Evolutionary conservation across 2,797 vertebrate genomes (phyloP).

Genomic region (Pogoniulus pusillus): DNA sequence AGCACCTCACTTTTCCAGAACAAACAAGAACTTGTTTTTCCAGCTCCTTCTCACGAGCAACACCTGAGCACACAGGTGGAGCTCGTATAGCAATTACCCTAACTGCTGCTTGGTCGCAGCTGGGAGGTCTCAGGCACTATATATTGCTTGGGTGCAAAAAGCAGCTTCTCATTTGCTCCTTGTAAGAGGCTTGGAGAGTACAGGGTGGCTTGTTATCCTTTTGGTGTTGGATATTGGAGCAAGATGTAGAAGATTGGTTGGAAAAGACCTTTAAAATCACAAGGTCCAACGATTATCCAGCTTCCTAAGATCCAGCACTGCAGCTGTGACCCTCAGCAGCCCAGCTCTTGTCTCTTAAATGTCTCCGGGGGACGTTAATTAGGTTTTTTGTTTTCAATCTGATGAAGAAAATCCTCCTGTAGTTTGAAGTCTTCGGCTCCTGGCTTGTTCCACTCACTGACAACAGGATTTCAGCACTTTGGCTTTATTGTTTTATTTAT

Average conservation of each 20-base stretch:
- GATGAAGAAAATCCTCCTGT: neutral
- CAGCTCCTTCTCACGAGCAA: rapidly evolving
- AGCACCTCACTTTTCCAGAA: too few relatives aligned
- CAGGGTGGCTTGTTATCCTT: rapidly evolving
- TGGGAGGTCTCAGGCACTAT: neutral
- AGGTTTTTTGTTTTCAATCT: neutral
- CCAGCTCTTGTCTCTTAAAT: too few relatives aligned
- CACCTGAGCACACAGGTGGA: neutral
- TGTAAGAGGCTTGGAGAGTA: rapidly evolving
- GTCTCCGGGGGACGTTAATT: too few relatives aligned
- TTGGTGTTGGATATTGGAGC: rapidly evolving
- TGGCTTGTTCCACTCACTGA: neutral
- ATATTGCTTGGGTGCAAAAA: neutral
- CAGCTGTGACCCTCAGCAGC: too few relatives aligned
- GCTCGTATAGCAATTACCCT: neutral
- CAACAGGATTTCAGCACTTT: neutral
- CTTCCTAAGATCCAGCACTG: too few relatives aligned
- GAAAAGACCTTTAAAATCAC: too few relatives aligned
- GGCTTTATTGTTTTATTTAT: neutral
- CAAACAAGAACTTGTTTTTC: rapidly evolving
- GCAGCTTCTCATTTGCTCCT: rapidly evolving
- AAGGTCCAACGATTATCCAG: too few relatives aligned
- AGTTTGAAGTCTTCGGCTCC: neutral
- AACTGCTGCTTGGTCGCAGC: neutral
- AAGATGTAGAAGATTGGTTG: too few relatives aligned